Evolutionary conservation across 2,888 invertebrate genomes (phyloP), one percentile per base, ranked within the genome.

Genomic region (Baccha elongata): DNA sequence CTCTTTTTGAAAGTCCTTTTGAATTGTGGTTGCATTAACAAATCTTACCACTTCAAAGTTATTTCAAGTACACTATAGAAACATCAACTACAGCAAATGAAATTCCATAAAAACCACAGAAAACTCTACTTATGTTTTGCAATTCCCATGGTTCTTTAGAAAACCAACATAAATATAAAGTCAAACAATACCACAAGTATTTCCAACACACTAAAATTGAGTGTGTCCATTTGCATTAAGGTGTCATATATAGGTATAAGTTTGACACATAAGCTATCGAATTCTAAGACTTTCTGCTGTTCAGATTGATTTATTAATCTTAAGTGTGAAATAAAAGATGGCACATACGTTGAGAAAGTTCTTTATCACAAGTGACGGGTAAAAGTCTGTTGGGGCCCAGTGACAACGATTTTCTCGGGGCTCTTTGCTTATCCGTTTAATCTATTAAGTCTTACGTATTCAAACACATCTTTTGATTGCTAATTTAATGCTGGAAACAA

Each of bases 41-140:
- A 64, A 64, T 64, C 50, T 50, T 62, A 64, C 74, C 64, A 80
- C 75, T 68, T 48, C 35, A 74, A 62, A 46, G 29, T 44, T 7
- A 44, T 42, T n/a, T 60, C 15, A 60, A 40, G 58, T 58, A 15
- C 4, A 4, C 32, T 17, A 10, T 44, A 46, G 17, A 60, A 15
- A 44, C 52, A 71, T 55, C 35, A 72, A 8, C 44, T 21, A 10
- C 67, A 67, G 64, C 26, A 67, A 67, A 23, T 29, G 32, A 32
- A 73, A 62, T 68, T 64, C 68, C 62, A 48, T 26, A 23, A 46
- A 74, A 73, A 73, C 65, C 73, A 52, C 79, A 78, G 26, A 67
- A 65, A 78, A 62, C 46, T 62, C n/a, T n/a, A n/a, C n/a, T 69
- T 58, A 44, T 29, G 29, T 60, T 60, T 60, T 8, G 55, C n/a